Evolutionary conservation across 2,797 vertebrate genomes (phyloP), one percentile per base, ranked within the genome.

Genomic region (Sebastes hubbsi): DNA sequence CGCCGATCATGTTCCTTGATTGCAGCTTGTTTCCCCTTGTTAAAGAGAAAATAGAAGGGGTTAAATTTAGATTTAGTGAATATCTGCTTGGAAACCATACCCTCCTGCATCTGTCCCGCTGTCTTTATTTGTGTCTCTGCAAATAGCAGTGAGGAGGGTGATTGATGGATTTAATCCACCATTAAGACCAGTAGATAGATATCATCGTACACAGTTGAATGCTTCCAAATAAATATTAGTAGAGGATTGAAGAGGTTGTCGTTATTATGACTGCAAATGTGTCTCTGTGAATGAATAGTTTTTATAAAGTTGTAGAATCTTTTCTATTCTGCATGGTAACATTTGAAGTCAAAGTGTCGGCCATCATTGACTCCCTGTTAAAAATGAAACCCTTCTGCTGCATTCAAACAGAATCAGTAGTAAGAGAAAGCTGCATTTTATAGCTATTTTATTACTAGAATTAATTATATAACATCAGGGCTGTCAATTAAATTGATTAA

Each of bases 1-100:
- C 70, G 62, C 46, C 1, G 79, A 87, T 91, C 83, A 24, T 72
- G 89, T 91, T 92, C 20, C 82, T 70, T 75, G 63, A 90, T 77
- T 84, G 75, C 69, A 10, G 61, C 66, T 66, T 72, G 76, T 91
- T 91, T 89, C 76, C 72, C 54, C 69, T 88, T 77, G 83, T 86
- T 77, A 84, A 83, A 77, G 46, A 83, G 70, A 72, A 87, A 91
- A 89, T 78, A 83, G 86, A 83, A 29, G 27, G 68, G 56, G 80
- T 81, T 87, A 85, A 71, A 83, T 88, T 88, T 91, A 87, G 86
- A 59, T 80, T 82, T 38, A 10, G 55, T 29, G 67, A 80, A 61
- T 42, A 66, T 89, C 78, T 78, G 63, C 74, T 60, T 9, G n/a
- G 87, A 90, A 78, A 73, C 78, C n/a, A 1, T 12, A 5, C 29